These are phyloP conservation scores for Neoarius graeffei DNA, from an alignment of 2,113 vertebrate genomes.

Conservation along the genomic window DNA sequence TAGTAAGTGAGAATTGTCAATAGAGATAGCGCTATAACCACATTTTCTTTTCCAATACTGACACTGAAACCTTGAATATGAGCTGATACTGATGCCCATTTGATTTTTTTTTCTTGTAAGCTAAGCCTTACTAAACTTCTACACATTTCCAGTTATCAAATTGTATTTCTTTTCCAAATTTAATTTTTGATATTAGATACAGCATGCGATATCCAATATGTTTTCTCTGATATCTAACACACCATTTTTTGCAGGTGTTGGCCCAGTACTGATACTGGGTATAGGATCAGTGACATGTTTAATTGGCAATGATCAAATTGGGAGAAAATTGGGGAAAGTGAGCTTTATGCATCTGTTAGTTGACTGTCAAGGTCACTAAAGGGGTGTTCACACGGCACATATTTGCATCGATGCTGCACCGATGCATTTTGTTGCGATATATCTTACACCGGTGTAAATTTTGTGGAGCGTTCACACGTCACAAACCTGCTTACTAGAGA, in stretches of 20 bases:
- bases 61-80: not conserved
- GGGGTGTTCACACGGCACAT: no score
- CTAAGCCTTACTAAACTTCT: not conserved
- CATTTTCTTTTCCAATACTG: not conserved
- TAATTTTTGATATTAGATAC: not conserved
- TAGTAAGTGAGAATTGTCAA: not conserved
- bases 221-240: not conserved
- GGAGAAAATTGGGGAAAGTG: not conserved
- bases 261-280: not conserved
- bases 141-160: not conserved
- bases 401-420: no score
- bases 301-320: not conserved
- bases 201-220: not conserved
- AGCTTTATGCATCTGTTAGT: not conserved
- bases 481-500: no score
- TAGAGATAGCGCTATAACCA: not conserved
- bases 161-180: not conserved
- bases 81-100: not conserved
- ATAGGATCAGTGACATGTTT: not conserved
- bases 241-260: not conserved
- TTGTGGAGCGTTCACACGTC: no score
- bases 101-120: not conserved
- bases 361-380: not conserved
- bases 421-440: no score
- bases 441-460: no score